phyloP scores from a whole-genome alignment of 1,140 invertebrate genomes.

The Stegodyphus mimosarum region DNA sequence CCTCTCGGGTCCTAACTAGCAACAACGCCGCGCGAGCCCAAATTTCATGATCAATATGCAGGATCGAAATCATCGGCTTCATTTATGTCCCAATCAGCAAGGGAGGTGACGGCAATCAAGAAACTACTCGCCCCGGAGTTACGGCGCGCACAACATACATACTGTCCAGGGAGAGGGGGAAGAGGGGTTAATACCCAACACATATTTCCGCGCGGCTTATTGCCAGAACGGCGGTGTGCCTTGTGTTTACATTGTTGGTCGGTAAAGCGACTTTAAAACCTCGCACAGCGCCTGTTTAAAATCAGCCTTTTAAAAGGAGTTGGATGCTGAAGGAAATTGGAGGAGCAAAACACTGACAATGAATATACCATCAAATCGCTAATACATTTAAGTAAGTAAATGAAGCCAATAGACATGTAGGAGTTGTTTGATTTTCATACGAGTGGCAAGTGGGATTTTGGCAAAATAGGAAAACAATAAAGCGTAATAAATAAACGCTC shows the following conservation, averaged over 20 bases:
- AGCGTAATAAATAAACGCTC: too few species aligned
- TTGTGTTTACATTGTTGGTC: conserved; percentile 49
- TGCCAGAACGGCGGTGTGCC: conserved; percentile 32
- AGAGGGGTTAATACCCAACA: conserved; percentile 49
- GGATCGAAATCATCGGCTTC: conserved; percentile 53
- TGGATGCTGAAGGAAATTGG: conserved; percentile 10
- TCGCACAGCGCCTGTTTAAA: conserved; percentile 26
- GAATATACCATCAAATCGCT: too few species aligned
- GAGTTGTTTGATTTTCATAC: too few species aligned
- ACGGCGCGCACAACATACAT: neutral
- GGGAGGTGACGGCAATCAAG: conserved; percentile 55
- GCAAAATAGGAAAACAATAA: too few species aligned
- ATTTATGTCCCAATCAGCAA: conserved; percentile 58
- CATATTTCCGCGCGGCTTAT: conserved; percentile 55
- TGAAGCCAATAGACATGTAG: too few species aligned
- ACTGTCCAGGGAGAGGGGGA: neutral
- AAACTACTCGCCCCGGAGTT: neutral
- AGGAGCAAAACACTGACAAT: too few species aligned
- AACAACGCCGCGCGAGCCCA: neutral
- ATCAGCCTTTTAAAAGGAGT: conserved; percentile 34
- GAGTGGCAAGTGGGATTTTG: too few species aligned
- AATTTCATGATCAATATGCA: conserved; percentile 56
- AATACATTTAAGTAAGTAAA: too few species aligned
- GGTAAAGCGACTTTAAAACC: conserved; percentile 57
- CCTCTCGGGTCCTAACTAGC: conserved; percentile 48